Evolutionary conservation across 2,888 invertebrate species (phyloP), one percentile per base, ranked within the genome.

Genomic region (Cylindroiulus punctatus): DNA sequence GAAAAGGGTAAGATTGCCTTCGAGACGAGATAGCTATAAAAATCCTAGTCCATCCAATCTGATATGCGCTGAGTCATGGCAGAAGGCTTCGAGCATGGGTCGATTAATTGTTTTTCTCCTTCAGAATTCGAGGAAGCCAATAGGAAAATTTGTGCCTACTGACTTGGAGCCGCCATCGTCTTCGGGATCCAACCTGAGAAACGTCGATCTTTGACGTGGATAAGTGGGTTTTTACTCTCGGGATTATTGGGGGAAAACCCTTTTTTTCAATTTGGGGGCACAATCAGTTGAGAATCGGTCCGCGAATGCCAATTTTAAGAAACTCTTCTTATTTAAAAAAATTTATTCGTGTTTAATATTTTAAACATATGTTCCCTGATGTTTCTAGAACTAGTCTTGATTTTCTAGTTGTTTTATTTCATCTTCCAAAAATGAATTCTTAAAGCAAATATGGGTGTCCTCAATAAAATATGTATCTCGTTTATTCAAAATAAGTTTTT

Each of bases 171-270:
- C 94, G 89, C 95, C 95, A 1, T 93, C 93, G 14, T 93, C 94
- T 88, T 95, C 95, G 0, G 94, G 94, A 5, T 94, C 95, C 36
- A 95, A 95, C 91, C 92, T 96, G 52, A 95, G 95, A 90, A 95
- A 95, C 89, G 94, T 96, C 17, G 95, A 95, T 89, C 92, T 96
- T 40, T 89, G 86, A 88, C 12, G 83, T 32, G 14, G 14, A 36
- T 32, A 82, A 36, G 82, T 82, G 82, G 36, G 40, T 40, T 82
- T 30, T 82, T 82, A 0, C 32, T 7, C n/a, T 30, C 40, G 12
- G 36, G 36, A 7, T 36, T 36, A 36, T 7, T 36, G 36, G 30
- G 22, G n/a, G 19, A 76, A 76, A 7, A 26, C 4, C 8, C 30
- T n/a, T 30, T 7, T 17, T 1, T 76, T 30, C 3, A 10, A 10